A percentile compares a stretch with the other conserved stretches of the same genome.
phyloP scores from a whole-genome alignment of 2,113 vertebrate species.

The Megatriorchis doriae region DNA sequence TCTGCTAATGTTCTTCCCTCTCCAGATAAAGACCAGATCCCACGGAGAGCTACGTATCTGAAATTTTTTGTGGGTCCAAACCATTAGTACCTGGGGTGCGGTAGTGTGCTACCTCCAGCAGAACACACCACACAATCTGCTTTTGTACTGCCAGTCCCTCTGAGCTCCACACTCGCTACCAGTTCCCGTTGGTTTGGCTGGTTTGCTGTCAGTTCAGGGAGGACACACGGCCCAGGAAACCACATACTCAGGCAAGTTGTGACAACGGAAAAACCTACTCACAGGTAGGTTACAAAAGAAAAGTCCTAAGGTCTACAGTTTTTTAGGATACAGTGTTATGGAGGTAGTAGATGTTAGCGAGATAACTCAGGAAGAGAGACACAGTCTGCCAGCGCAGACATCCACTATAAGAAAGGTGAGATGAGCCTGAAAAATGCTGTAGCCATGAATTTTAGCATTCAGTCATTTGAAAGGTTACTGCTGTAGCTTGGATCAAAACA shows the following conservation, averaged over 20 bases:
- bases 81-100: not conserved
- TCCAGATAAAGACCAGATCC: not conserved
- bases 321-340: not conserved
- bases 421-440: not conserved
- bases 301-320: not conserved
- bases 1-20: not conserved
- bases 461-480: not conserved
- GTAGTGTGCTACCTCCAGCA: not conserved
- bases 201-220: not conserved
- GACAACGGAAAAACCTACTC: not conserved
- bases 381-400: not conserved
- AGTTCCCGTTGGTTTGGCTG: not conserved
- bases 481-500: not conserved
- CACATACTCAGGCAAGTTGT: not conserved
- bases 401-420: not conserved
- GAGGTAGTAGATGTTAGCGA: not conserved
- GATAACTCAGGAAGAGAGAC: not conserved
- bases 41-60: not conserved
- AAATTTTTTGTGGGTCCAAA: not conserved
- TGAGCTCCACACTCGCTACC: not conserved
- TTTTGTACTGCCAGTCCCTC: not conserved
- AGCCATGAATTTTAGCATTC: not conserved
- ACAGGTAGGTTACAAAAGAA: not conserved
- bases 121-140: not conserved
- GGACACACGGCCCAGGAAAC: not conserved